phyloP scores from a whole-genome alignment of 1,140 invertebrate genomes.

The Myzus persicae region DNA sequence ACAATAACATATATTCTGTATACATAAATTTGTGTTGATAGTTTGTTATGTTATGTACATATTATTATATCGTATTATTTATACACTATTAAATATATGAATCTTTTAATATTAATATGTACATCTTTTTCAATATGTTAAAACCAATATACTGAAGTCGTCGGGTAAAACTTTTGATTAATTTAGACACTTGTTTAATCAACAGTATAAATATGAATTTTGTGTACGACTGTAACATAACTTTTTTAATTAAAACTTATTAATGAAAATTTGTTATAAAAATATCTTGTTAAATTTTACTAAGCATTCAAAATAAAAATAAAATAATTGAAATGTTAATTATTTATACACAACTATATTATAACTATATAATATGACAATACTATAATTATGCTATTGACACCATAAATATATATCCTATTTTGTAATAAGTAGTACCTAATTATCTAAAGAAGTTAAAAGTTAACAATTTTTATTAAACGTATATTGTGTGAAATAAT shows the following conservation, averaged over 20 bases:
- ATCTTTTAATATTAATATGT: neutral
- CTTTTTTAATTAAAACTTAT: constrained; percentile 35
- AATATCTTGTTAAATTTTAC: neutral
- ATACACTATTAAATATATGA: neutral
- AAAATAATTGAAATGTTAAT: neutral
- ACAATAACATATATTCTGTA: neutral
- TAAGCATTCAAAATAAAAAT: neutral
- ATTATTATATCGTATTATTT: neutral
- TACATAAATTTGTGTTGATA: neutral
- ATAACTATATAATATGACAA: neutral
- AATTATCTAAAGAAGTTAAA: neutral
- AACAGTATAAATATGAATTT: neutral
- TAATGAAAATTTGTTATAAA: neutral
- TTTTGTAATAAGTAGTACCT: neutral
- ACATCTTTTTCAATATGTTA: neutral
- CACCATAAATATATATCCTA: neutral
- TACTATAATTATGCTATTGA: neutral
- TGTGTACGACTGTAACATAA: neutral
- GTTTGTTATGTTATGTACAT: neutral
- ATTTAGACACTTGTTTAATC: neutral
- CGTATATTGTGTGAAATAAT: neutral
- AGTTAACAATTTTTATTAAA: neutral
- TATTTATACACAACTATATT: neutral
- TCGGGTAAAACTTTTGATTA: neutral
- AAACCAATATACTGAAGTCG: neutral